Conservation (phyloP, 2,797 vertebrate genomes). For the Chelonia mydas region DNA sequence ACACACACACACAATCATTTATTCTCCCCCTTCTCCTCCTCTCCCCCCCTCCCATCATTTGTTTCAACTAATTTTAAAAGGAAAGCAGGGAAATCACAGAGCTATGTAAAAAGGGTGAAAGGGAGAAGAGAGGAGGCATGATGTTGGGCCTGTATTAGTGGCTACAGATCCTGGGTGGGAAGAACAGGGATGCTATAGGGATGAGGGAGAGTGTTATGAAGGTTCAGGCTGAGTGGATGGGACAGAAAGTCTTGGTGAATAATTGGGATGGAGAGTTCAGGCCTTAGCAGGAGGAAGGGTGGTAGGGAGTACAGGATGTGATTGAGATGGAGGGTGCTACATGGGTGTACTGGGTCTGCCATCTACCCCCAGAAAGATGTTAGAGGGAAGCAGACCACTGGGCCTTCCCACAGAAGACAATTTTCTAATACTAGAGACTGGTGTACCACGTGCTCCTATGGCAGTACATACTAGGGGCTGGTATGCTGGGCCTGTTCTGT, state of each 20-base stretch:
- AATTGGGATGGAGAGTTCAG: not conserved
- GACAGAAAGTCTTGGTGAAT: not conserved
- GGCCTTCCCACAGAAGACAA: not conserved
- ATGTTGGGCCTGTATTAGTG: not conserved
- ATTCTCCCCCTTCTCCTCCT: not conserved
- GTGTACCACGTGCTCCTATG: not conserved
- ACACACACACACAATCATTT: accelerated
- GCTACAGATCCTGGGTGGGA: not conserved
- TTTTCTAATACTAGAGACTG: not conserved
- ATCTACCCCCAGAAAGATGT: not conserved
- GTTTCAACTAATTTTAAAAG: not conserved
- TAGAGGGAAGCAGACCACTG: not conserved
- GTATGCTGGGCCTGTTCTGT: not conserved
- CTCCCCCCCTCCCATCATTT: not conserved
- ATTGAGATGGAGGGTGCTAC: not conserved
- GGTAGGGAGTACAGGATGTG: not conserved
- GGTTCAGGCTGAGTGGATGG: not conserved
- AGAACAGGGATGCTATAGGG: not conserved
- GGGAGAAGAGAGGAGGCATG: not conserved
- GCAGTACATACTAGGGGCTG: not conserved
- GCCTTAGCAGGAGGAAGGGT: not conserved
- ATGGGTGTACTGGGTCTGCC: not conserved
- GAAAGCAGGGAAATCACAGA: not conserved
- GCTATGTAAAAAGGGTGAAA: not conserved
- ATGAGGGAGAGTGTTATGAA: not conserved